Conservation (phyloP, 1,140 invertebrate species). For the Lasioglossum albipes region DNA sequence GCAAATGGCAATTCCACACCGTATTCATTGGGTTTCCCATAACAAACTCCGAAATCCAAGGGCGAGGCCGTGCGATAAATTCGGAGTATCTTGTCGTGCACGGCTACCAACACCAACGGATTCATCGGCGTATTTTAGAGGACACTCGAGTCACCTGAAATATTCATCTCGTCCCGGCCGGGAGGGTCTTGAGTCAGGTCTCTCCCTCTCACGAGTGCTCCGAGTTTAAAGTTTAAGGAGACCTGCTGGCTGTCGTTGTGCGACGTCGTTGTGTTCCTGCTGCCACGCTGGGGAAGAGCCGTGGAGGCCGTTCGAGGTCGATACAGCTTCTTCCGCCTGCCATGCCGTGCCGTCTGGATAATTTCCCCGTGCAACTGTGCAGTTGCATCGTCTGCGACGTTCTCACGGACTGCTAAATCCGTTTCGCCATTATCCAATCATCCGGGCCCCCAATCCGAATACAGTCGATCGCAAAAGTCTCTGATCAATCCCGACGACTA, state of each 20-base stretch:
- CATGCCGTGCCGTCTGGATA: neutral
- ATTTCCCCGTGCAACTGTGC: neutral
- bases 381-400: constrained; percentile 2
- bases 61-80: constrained; percentile 32
- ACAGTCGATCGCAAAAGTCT: no score
- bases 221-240: constrained; percentile 53
- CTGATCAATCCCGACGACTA: no score
- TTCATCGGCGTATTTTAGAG: constrained; percentile 50
- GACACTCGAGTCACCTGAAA: constrained; percentile 52
- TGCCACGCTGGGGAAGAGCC: neutral
- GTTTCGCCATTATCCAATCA: neutral
- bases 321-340: constrained; percentile 39
- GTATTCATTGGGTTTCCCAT: no score
- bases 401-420: constrained; percentile 4
- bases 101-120: constrained; percentile 8
- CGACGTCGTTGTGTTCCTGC: constrained; percentile 31
- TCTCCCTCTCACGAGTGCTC: constrained; percentile 8
- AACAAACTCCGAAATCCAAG: no score
- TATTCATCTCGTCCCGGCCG: constrained; percentile 36
- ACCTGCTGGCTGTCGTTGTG: constrained; percentile 11
- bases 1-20: no score
- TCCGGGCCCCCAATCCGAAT: no score
- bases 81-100: constrained; percentile 34
- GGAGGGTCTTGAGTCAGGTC: constrained; percentile 17
- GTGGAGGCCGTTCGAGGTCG: constrained; percentile 32